A percentile compares a stretch with the other conserved stretches of the same genome.
Evolutionary conservation across 2,888 invertebrate species (phyloP).

Genomic region (Mythimna albipuncta): DNA sequence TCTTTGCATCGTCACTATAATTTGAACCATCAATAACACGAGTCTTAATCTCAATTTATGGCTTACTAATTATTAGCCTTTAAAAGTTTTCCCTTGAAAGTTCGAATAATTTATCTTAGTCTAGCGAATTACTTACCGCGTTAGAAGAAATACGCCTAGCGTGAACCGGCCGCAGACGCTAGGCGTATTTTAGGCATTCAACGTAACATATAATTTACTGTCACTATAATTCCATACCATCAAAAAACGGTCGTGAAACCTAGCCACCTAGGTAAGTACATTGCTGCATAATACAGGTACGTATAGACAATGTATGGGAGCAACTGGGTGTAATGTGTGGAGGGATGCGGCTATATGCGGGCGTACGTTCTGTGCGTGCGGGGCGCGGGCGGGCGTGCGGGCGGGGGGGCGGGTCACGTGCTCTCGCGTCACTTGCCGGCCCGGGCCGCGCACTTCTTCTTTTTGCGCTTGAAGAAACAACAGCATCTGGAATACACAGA

Average conservation of each 20-base stretch:
- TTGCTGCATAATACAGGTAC: conserved; percentile 44
- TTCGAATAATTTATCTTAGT: conserved; percentile 46
- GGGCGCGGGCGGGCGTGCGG: conserved; percentile 57
- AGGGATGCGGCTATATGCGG: conserved; percentile 52
- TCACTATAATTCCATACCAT: conserved; percentile 53
- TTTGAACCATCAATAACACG: conserved; percentile 36
- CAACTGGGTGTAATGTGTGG: conserved; percentile 59
- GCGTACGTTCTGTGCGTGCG: conserved; percentile 45
- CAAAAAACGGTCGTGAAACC: conserved; percentile 55
- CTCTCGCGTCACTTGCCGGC: conserved; percentile 96
- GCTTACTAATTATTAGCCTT: conserved; percentile 30
- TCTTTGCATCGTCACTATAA: conserved; percentile 51
- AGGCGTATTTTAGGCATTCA: conserved; percentile 41
- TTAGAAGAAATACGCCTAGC: conserved; percentile 49
- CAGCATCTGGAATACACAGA: conserved; percentile 96
- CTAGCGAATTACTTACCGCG: conserved; percentile 52
- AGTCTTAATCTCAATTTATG: conserved; percentile 46
- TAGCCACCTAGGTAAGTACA: conserved; percentile 50
- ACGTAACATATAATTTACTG: conserved; percentile 37
- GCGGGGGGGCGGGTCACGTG: conserved; percentile 71
- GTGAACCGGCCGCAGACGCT: conserved; percentile 55
- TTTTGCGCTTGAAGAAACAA: conserved; percentile 99
- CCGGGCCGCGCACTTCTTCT: conserved; percentile 97
- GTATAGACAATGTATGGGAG: conserved; percentile 51
- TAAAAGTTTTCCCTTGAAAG: conserved; percentile 30